These are phyloP conservation scores for Nylanderia fulva DNA, from an alignment of 1,140 invertebrate genomes.

Conservation along the genomic window DNA sequence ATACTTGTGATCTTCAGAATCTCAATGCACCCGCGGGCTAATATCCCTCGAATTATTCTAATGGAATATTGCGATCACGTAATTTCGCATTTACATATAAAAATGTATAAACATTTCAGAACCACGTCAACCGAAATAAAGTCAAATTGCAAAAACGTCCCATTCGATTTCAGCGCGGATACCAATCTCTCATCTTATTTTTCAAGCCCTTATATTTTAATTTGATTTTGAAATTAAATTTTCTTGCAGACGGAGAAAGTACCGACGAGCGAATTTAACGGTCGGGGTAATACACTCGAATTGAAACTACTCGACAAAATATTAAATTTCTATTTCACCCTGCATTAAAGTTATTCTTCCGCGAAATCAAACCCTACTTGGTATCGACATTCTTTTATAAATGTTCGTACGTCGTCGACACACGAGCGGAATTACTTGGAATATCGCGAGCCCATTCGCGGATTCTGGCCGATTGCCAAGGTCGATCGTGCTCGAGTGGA, in stretches of 20 bases:
- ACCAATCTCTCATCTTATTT: slow-evolving; percentile 24
- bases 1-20: slow-evolving; percentile 33
- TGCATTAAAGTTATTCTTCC: slow-evolving; percentile 55
- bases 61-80: slow-evolving; percentile 44
- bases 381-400: slow-evolving; percentile 61
- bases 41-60: slow-evolving; percentile 51
- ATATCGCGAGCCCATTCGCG: slow-evolving; percentile 61
- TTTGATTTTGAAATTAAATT: slow-evolving; percentile 40
- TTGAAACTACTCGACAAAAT: slow-evolving; percentile 45
- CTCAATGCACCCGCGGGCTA: slow-evolving; percentile 23
- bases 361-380: slow-evolving; percentile 60
- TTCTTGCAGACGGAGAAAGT: slow-evolving; percentile 17
- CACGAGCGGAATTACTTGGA: slow-evolving; percentile 46
- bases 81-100: slow-evolving; percentile 26
- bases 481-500: slow-evolving; percentile 60
- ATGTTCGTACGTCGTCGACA: slow-evolving; percentile 56
- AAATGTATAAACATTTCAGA: slow-evolving; percentile 24
- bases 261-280: slow-evolving; percentile 38
- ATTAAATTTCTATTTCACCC: slow-evolving; percentile 58
- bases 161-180: background rate
- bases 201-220: slow-evolving; percentile 22
- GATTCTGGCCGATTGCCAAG: slow-evolving; percentile 62
- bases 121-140: slow-evolving; percentile 1
- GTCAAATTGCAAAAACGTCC: slow-evolving; percentile 13
- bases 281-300: slow-evolving; percentile 15